Base-by-base conservation (phyloP, 2,888 invertebrate genomes). In the Minunthozetes semirufus region DNA sequence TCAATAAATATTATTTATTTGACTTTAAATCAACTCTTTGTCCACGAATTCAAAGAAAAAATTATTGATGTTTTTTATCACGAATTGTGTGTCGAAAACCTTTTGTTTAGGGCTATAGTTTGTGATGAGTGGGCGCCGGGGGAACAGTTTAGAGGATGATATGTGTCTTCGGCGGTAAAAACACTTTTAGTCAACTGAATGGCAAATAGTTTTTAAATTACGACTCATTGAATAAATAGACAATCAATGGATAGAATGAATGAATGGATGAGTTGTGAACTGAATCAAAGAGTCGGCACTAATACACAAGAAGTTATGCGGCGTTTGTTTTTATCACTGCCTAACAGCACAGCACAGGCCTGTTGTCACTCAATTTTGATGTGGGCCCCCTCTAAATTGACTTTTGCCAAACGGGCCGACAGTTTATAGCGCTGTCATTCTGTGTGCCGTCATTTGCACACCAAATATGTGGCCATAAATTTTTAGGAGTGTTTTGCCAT, bases 381-480 rank as follows among this genome's bases (percentile, higher is more conserved):
- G 48, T n/a, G 17, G 59, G 22, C 59, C 5, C 27, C 25, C 8
- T 2, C 59, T n/a, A n/a, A n/a, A n/a, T n/a, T n/a, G n/a, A n/a
- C n/a, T n/a, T n/a, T n/a, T n/a, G n/a, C n/a, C n/a, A n/a, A 6
- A 19, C 59, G 27, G 3, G 15, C 59, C 59, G 59, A 59, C 59
- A 59, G 59, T 59, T 59, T 59, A 59, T 59, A 15, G 59, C 59
- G 15, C 17, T 59, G 59, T 22, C 59, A 59, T 59, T 59, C 48
- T 11, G 13, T 42, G 13, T 13, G 13, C 53, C n/a, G n/a, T 22
- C 59, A 59, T 59, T 59, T 59, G 19, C 59, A 22, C 59, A 59
- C 59, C 59, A 22, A 59, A 59, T 59, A 50, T 50, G 22, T 53
- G n/a, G 53, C 59, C 19, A 59, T 59, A 59, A 59, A 59, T 59